Conservation (phyloP, 2,113 vertebrate species). For the Strix uralensis region DNA sequence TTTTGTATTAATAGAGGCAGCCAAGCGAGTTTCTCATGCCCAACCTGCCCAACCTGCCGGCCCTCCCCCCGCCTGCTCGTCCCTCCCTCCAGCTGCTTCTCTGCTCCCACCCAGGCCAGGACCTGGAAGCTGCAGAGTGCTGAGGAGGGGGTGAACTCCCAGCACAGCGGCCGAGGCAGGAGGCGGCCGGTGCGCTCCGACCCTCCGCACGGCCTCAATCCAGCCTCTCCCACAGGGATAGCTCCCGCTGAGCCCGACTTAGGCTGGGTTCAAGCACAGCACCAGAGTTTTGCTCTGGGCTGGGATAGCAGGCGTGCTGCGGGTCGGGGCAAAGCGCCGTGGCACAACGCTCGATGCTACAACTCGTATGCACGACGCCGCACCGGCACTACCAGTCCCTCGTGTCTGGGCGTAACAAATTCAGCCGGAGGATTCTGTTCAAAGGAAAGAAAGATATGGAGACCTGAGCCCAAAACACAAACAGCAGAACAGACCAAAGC, state of each 20-base stretch:
- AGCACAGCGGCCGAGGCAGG: fast-evolving
- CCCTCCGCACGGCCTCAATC: fast-evolving
- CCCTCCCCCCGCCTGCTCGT: background rate
- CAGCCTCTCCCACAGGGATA: background rate
- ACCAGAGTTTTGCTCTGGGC: too few relatives aligned
- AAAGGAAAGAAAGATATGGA: background rate
- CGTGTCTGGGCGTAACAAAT: fast-evolving
- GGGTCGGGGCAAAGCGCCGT: fast-evolving
- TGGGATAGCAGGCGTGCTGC: too few relatives aligned
- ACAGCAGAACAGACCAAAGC: background rate
- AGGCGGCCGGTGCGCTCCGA: background rate
- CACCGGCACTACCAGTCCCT: background rate
- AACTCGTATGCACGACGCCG: fast-evolving
- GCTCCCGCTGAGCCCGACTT: too few relatives aligned
- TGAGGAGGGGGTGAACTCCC: too few relatives aligned
- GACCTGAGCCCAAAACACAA: background rate
- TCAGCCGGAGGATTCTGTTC: background rate
- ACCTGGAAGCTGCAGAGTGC: background rate
- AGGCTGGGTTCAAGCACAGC: too few relatives aligned
- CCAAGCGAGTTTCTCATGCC: background rate
- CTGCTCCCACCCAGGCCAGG: background rate
- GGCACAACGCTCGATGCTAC: background rate
- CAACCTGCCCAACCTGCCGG: background rate
- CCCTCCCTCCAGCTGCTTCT: background rate
- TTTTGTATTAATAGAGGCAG: background rate